phyloP scores from a whole-genome alignment of 2,888 invertebrate species.

The Conus canariensis region DNA sequence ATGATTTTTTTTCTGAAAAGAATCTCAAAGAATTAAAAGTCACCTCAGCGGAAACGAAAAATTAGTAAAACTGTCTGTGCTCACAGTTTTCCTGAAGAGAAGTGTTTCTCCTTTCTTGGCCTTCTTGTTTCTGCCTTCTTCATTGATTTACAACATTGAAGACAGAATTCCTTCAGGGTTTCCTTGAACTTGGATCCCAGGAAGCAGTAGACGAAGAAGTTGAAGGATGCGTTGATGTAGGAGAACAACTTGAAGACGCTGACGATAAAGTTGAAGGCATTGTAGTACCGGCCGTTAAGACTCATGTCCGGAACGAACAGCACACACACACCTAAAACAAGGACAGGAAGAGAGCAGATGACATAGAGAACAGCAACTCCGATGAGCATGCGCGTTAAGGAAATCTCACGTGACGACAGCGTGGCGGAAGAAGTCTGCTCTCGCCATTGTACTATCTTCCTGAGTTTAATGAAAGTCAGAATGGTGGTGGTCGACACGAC shows the following conservation, averaged over 20 bases:
- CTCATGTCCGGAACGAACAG: constrained; percentile 25
- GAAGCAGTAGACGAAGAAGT: constrained; percentile 32
- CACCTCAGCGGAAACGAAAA: too few relatives aligned
- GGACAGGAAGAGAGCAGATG: constrained; percentile 2
- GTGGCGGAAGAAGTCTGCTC: constrained; percentile 4
- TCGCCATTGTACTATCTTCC: constrained; percentile 18
- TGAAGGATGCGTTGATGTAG: constrained; percentile 27
- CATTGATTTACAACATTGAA: too few relatives aligned
- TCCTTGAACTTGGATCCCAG: constrained; percentile 29
- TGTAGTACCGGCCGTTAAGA: constrained; percentile 3
- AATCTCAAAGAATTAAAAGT: neutral
- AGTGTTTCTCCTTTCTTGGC: neutral
- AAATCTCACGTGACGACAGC: neutral
- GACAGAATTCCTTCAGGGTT: neutral
- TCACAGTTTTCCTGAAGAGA: too few relatives aligned
- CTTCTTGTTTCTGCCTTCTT: constrained; percentile 16
- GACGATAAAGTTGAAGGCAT: neutral
- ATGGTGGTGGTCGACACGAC: constrained; percentile 17
- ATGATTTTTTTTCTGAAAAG: too few relatives aligned
- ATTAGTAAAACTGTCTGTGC: too few relatives aligned
- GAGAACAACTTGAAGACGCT: neutral
- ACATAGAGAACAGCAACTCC: neutral
- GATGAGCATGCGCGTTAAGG: constrained; percentile 32
- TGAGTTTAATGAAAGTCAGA: constrained; percentile 25
- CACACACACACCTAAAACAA: neutral